phyloP scores from a whole-genome alignment of 2,113 vertebrate genomes.

The Petrocephalus microphthalmus region DNA sequence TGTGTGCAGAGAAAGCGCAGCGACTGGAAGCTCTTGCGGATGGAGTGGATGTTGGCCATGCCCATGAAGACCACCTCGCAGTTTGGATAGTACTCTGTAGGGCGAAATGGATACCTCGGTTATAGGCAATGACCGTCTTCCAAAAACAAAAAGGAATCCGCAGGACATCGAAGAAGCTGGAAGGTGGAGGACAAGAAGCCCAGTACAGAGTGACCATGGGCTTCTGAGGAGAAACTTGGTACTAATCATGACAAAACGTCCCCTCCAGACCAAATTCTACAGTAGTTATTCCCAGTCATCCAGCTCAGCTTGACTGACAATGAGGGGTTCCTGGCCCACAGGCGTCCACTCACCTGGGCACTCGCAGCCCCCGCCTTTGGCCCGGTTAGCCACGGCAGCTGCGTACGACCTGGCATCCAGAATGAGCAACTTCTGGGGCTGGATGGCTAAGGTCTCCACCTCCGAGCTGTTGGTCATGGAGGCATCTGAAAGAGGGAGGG shows the following conservation, averaged over 20 bases:
- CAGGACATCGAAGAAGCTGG: background rate
- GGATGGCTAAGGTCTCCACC: conserved; percentile 73
- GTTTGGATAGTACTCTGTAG: conserved; percentile 93
- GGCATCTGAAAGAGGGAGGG: conserved; percentile 64
- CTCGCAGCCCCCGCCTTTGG: conserved; percentile 95
- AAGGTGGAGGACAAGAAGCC: background rate
- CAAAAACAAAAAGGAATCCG: background rate
- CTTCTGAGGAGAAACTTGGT: background rate
- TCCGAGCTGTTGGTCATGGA: conserved; percentile 80
- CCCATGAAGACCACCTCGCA: conserved; percentile 98
- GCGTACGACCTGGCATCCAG: conserved; percentile 90
- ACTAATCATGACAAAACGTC: background rate
- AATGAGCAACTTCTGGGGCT: conserved; percentile 88
- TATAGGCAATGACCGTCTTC: background rate
- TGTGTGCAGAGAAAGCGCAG: conserved; percentile 91
- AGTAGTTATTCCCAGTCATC: background rate
- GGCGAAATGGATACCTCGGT: background rate
- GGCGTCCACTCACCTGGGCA: conserved; percentile 76
- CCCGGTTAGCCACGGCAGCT: conserved; percentile 91
- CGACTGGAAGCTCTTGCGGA: conserved; percentile 96
- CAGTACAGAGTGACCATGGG: background rate
- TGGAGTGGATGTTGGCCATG: conserved; percentile 98
- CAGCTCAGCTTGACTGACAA: background rate
- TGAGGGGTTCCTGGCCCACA: background rate
- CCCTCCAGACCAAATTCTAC: background rate